A percentile compares a stretch with the other conserved stretches of the same genome.
Conservation (phyloP, 2,888 invertebrate species). For the Hypomecis punctinalis region DNA sequence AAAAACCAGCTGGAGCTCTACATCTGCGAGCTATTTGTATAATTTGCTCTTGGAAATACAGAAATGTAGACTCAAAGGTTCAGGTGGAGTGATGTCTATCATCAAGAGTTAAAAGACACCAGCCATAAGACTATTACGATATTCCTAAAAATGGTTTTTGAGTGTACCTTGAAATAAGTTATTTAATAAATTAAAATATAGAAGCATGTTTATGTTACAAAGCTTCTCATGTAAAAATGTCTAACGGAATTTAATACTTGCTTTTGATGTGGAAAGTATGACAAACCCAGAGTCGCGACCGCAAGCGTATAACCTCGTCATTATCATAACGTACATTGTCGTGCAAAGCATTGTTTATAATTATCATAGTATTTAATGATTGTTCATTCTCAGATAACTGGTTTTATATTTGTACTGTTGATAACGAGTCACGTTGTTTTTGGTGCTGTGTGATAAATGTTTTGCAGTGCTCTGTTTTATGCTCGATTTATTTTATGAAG, state of each 20-base stretch:
- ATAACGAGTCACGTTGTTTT: constrained; percentile 36
- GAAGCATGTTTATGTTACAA: background rate
- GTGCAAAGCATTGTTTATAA: constrained; percentile 42
- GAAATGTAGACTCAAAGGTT: too few species aligned
- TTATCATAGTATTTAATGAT: constrained; percentile 35
- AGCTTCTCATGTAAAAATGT: constrained; percentile 14
- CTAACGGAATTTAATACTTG: constrained; percentile 51
- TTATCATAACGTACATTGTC: constrained; percentile 41
- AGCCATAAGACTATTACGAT: too few species aligned
- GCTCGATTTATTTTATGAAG: background rate
- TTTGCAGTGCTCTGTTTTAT: constrained; percentile 19
- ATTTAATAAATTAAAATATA: background rate
- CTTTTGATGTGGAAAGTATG: constrained; percentile 32
- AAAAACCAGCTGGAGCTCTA: background rate
- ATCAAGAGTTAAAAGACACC: too few species aligned
- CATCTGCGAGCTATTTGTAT: background rate
- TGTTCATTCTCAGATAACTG: constrained; percentile 34
- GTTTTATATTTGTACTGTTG: constrained; percentile 25
- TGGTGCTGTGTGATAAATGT: constrained; percentile 34
- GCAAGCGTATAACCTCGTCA: constrained; percentile 39
- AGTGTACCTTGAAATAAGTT: background rate
- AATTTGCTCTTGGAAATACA: background rate
- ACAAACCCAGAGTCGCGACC: constrained; percentile 15
- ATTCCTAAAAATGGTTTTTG: background rate
- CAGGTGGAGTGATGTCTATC: too few species aligned